Percentiles rank a stretch among this genome's conserved stretches.
phyloP scores from a whole-genome alignment of 2,113 vertebrate species.

The Ageneiosus marmoratus region DNA sequence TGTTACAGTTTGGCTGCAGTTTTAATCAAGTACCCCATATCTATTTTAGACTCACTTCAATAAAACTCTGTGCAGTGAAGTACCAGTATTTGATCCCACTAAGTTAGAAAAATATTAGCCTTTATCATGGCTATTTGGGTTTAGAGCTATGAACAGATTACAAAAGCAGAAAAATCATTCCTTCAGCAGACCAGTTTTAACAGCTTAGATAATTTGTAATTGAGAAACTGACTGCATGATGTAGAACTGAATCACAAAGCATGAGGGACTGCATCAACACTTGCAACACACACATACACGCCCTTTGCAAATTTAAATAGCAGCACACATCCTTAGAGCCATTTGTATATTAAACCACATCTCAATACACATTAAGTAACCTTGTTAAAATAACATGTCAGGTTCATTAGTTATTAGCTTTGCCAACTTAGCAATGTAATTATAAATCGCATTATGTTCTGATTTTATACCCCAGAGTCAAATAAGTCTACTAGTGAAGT shows the following conservation, averaged over 20 bases:
- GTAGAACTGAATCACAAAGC: too few relatives aligned
- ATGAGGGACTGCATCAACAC: background rate
- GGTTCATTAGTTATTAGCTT: background rate
- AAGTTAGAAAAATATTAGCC: background rate
- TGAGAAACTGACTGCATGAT: background rate
- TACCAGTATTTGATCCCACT: background rate
- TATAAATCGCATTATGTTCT: background rate
- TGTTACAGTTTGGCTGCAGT: too few relatives aligned
- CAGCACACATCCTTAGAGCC: background rate
- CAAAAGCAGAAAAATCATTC: fast-evolving
- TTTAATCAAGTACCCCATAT: too few relatives aligned
- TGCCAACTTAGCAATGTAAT: background rate
- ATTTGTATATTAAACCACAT: background rate
- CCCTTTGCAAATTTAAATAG: background rate
- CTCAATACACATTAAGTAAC: background rate
- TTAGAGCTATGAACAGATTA: background rate
- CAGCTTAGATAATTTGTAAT: background rate
- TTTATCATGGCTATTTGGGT: background rate
- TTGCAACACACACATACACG: background rate
- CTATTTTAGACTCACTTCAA: background rate
- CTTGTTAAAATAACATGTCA: too few relatives aligned
- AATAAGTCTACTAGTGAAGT: background rate
- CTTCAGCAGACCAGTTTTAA: background rate
- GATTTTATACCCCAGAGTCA: background rate
- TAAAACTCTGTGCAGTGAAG: background rate